Conservation (phyloP, 2,113 vertebrate species). For the Sialia sialis region DNA sequence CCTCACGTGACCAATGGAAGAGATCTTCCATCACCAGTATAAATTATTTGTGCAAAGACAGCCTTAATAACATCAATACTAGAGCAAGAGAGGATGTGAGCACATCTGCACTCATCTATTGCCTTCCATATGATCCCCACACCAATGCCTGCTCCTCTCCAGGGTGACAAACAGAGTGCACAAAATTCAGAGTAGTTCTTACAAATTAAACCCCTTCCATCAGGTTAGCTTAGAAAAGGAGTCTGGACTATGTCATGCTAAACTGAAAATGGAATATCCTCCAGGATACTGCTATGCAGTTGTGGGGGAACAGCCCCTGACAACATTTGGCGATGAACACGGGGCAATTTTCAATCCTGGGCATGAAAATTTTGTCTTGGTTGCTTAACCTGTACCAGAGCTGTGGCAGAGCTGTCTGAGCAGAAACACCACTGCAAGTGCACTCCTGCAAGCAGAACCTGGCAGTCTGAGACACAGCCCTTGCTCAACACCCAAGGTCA, state of each 20-base stretch:
- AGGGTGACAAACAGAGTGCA: background rate
- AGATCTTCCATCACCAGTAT: background rate
- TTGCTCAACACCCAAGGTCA: background rate
- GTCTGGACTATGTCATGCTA: background rate
- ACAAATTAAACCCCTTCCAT: background rate
- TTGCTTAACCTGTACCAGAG: background rate
- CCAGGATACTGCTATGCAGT: background rate
- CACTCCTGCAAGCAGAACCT: background rate
- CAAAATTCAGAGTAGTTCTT: background rate
- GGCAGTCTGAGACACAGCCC: background rate
- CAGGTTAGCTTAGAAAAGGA: background rate
- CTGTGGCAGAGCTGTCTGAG: background rate
- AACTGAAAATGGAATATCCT: background rate
- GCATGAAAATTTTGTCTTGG: background rate
- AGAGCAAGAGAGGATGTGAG: background rate
- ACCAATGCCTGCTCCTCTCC: background rate
- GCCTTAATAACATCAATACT: background rate
- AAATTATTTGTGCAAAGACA: background rate
- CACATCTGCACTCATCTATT: background rate
- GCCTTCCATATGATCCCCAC: background rate
- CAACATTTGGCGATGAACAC: accelerated
- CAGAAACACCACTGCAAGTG: background rate
- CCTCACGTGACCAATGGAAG: background rate
- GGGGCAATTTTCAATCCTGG: background rate
- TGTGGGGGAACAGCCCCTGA: background rate